phyloP scores from a whole-genome alignment of 2,797 vertebrate species.

The Gymnodraco acuticeps region DNA sequence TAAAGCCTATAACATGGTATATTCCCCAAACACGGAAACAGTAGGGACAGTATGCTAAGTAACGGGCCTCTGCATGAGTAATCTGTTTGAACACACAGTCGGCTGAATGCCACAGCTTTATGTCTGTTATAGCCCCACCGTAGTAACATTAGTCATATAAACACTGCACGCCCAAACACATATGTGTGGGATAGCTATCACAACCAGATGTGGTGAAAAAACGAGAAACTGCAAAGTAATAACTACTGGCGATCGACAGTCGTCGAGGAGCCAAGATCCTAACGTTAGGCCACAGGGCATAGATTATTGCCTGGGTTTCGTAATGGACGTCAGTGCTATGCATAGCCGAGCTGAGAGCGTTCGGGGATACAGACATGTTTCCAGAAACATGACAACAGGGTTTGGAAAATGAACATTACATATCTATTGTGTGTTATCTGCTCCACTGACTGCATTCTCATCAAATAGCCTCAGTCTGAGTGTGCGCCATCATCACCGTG shows the following conservation, averaged over 20 bases:
- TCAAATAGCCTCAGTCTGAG: slow-evolving; percentile 71
- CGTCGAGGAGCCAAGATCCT: slow-evolving; percentile 62
- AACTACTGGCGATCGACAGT: slow-evolving; percentile 49
- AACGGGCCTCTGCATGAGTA: slow-evolving; percentile 61
- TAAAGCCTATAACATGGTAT: neutral
- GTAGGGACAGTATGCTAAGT: slow-evolving; percentile 34
- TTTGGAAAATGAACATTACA: neutral
- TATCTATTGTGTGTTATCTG: slow-evolving; percentile 26
- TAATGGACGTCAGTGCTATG: slow-evolving; percentile 57
- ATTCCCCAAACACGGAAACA: slow-evolving; percentile 9
- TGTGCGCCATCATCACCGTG: slow-evolving; percentile 84
- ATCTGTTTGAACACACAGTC: slow-evolving; percentile 44
- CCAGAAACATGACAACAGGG: neutral
- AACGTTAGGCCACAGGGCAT: slow-evolving; percentile 76
- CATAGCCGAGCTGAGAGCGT: slow-evolving; percentile 14
- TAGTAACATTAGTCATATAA: neutral
- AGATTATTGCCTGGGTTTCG: slow-evolving; percentile 69
- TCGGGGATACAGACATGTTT: neutral
- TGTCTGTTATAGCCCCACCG: slow-evolving; percentile 22
- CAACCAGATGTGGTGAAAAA: slow-evolving; percentile 26
- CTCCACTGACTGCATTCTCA: slow-evolving; percentile 57
- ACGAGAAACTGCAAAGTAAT: slow-evolving; percentile 47
- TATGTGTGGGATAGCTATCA: neutral
- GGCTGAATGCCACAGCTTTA: slow-evolving; percentile 51
- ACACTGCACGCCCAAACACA: slow-evolving; percentile 16